Evolutionary conservation across 1,140 invertebrate species (phyloP), one percentile per base, ranked within the genome.

Genomic region (Oreohelix idahoensis): DNA sequence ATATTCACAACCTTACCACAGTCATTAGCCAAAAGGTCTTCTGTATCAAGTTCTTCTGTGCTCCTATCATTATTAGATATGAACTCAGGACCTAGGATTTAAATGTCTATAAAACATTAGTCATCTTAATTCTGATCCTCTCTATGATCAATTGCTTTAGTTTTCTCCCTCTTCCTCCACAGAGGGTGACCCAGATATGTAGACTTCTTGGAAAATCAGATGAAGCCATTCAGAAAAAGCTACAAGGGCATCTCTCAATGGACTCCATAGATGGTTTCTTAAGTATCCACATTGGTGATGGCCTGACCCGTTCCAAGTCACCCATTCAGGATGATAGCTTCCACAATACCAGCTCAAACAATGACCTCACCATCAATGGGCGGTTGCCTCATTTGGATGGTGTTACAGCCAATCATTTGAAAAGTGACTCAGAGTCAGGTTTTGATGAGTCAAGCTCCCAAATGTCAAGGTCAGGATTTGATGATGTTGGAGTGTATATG

Each of bases 341-440:
- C 81, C 71, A 83, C 32, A 73, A 80, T 11, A 71, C 42, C 29
- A 79, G 73, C 71, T 78, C 81, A 0, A 74, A 63, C 29, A 29
- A 11, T 38, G 83, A 85, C 35, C 32, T 49, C 49, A 66, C 78
- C 32, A 29, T 79, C 1, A 87, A 87, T 63, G 83, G 83, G 13
- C 53, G 38, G 8, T 51, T 42, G 17, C 23, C 74, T 42, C 51
- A 76, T 81, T 29, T 70, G 29, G 76, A 79, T 80, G 73, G 38
- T 53, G 26, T 80, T 1, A 63, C 73, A 29, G 69, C 35, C 39
- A 89, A 84, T 69, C 86, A 89, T 39, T 71, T 87, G 0, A 91
- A 88, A 73, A 92, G 91, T 87, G 92, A 93, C 83, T 86, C 88
- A 0, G 92, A 93, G 80, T 93, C 92, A 0, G 92, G 92, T 15